These are phyloP conservation scores for Trichogramma pretiosum DNA, from an alignment of 1,140 invertebrate genomes.

Conservation along the genomic window DNA sequence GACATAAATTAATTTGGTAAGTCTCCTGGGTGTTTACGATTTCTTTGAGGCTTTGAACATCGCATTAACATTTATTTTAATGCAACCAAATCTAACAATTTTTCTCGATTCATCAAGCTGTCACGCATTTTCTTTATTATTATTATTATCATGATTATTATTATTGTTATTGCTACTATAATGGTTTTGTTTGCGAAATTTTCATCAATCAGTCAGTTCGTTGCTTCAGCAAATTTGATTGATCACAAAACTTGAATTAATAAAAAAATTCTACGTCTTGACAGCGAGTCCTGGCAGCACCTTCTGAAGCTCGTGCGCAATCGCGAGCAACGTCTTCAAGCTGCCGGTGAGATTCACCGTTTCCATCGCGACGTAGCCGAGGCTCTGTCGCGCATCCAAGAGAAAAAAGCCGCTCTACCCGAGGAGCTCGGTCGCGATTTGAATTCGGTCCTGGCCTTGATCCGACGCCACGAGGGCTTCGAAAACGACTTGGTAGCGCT, in stretches of 20 bases:
- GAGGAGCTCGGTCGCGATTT: constrained; percentile 80
- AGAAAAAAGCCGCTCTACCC: constrained; percentile 75
- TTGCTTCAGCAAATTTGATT: too few relatives aligned
- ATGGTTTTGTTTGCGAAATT: too few relatives aligned
- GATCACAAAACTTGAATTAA: too few relatives aligned
- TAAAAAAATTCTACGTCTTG: neutral
- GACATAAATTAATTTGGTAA: constrained; percentile 37
- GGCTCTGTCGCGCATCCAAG: constrained; percentile 79
- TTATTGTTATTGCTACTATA: too few relatives aligned
- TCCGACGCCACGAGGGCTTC: constrained; percentile 85
- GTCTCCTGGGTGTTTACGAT: too few relatives aligned
- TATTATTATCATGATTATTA: too few relatives aligned
- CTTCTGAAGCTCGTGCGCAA: constrained; percentile 78
- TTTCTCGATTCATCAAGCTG: too few relatives aligned
- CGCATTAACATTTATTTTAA: constrained; percentile 4
- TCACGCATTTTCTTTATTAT: too few relatives aligned
- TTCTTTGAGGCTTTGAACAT: constrained; percentile 11
- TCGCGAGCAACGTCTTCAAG: constrained; percentile 75
- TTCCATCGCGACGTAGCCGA: constrained; percentile 95
- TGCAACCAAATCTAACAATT: too few relatives aligned
- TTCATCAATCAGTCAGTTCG: too few relatives aligned
- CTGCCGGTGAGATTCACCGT: constrained; percentile 90
- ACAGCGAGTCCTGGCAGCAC: constrained; percentile 77
- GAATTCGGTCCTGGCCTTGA: constrained; percentile 74
- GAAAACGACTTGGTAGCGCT: constrained; percentile 91